Evolutionary conservation across 2,797 vertebrate species (phyloP), one percentile per base, ranked within the genome.

Genomic region (Arnoldichthys spilopterus): DNA sequence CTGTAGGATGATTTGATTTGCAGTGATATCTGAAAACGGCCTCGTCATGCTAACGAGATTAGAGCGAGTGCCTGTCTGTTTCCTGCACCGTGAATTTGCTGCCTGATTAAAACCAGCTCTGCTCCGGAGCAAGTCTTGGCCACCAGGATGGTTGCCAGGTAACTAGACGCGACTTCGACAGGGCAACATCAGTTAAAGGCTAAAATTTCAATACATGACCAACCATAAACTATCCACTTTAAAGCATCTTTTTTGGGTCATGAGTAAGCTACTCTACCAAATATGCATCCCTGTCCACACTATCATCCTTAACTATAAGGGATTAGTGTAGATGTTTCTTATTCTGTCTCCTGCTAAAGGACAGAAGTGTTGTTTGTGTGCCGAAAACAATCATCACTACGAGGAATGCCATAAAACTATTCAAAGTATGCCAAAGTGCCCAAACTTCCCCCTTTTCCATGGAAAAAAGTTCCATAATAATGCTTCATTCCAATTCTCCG

Each of bases 31-130:
- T 95, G 93, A 95, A 96, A 96, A 95, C 91, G 90, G 91, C 93
- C 94, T 96, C 92, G 88, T 95, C 90, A 90, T 90, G 92, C 94
- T 96, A 94, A 97, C 89, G 91, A 95, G 95, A 96, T 97, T 95
- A 94, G 91, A 91, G 89, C 84, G 90, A 96, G 92, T 93, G 93
- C 92, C 83, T 91, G 93, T 94, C 94, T 94, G 91, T 92, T 90
- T 94, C 91, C 93, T 92, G 88, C 87, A 86, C 91, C 91, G 91
- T 91, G 94, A 94, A 95, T 91, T 93, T 90, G 93, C 92, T 86
- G 91, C 91, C 93, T 93, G 94, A 94, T 95, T 94, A 90, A 89
- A 92, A 91, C 92, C 91, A 93, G 88, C 90, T 91, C 92, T 86
- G 88, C 87, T 89, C 89, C 88, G 90, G 90, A 93, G 87, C 90